A percentile compares a stretch with the other conserved stretches of the same genome.
phyloP scores from a whole-genome alignment of 2,797 vertebrate species.

The Danio albolineatus region DNA sequence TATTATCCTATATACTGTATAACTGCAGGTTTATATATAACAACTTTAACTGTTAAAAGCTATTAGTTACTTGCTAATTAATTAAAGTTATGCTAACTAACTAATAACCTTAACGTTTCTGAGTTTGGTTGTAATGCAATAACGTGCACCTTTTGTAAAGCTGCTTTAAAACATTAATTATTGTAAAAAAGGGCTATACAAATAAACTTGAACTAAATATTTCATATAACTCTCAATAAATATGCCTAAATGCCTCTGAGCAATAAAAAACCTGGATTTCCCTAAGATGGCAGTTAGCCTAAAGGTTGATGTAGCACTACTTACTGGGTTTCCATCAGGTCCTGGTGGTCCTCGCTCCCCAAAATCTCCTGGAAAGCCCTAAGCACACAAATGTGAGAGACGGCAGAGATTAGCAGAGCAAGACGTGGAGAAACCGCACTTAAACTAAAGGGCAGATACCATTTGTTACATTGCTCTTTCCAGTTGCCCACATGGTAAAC shows the following conservation, averaged over 20 bases:
- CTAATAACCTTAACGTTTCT: too few species aligned
- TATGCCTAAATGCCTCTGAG: neutral
- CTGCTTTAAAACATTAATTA: too few species aligned
- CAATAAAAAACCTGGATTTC: neutral
- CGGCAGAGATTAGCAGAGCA: slow-evolving; percentile 45
- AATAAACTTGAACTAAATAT: too few species aligned
- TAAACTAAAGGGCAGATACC: neutral
- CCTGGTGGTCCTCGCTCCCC: slow-evolving; percentile 95
- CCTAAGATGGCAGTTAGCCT: neutral
- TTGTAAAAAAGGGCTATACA: too few species aligned
- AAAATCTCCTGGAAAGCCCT: slow-evolving; percentile 96
- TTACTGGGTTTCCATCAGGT: slow-evolving; percentile 95
- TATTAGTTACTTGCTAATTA: too few species aligned
- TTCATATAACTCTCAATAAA: neutral
- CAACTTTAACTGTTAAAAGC: too few species aligned
- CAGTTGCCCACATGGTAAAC: slow-evolving; percentile 29
- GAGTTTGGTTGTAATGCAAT: too few species aligned
- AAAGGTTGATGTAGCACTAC: slow-evolving; percentile 66
- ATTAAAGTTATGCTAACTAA: too few species aligned
- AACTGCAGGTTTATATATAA: too few species aligned
- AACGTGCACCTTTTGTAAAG: too few species aligned
- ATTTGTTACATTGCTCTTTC: slow-evolving; percentile 24
- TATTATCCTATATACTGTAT: too few species aligned
- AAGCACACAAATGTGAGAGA: slow-evolving; percentile 69
- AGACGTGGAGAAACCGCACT: slow-evolving; percentile 29